These are phyloP conservation scores for Alcis repandata DNA, from an alignment of 2,888 invertebrate species.

Conservation along the genomic window DNA sequence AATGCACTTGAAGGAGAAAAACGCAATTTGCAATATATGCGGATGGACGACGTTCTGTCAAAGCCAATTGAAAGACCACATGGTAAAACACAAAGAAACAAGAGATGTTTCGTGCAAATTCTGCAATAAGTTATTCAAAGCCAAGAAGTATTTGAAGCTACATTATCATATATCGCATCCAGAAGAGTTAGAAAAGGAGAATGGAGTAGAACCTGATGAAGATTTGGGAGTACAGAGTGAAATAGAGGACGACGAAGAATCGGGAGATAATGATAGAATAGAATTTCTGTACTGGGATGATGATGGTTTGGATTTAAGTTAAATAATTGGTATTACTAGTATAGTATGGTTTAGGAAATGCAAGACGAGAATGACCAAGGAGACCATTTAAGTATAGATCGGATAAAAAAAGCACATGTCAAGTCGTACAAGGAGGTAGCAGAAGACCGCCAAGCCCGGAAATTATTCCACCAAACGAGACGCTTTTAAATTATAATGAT, in stretches of 20 bases:
- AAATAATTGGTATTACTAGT: neutral
- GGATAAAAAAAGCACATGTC: too few relatives aligned
- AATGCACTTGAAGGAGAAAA: conserved; percentile 61
- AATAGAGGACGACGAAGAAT: neutral
- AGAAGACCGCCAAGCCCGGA: too few relatives aligned
- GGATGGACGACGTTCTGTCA: conserved; percentile 54
- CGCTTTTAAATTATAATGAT: too few relatives aligned
- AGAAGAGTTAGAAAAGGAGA: conserved; percentile 3
- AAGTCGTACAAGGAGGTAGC: too few relatives aligned
- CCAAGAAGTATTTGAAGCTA: conserved; percentile 35
- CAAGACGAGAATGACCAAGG: too few relatives aligned
- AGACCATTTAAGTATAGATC: too few relatives aligned
- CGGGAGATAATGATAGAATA: neutral
- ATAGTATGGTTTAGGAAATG: too few relatives aligned
- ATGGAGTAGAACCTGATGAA: neutral
- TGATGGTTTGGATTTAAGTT: neutral
- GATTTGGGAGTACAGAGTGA: neutral
- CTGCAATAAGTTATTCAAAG: conserved; percentile 40
- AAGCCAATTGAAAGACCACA: conserved; percentile 52
- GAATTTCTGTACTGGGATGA: neutral
- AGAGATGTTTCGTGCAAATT: conserved; percentile 10
- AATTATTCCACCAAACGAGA: too few relatives aligned
- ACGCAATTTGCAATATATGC: conserved; percentile 58
- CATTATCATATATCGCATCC: conserved; percentile 24
- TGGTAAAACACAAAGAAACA: conserved; percentile 48